These are phyloP conservation scores for Pachyseris speciosa DNA, from an alignment of 64 coral and sea anemone species.

Conservation along the genomic window DNA sequence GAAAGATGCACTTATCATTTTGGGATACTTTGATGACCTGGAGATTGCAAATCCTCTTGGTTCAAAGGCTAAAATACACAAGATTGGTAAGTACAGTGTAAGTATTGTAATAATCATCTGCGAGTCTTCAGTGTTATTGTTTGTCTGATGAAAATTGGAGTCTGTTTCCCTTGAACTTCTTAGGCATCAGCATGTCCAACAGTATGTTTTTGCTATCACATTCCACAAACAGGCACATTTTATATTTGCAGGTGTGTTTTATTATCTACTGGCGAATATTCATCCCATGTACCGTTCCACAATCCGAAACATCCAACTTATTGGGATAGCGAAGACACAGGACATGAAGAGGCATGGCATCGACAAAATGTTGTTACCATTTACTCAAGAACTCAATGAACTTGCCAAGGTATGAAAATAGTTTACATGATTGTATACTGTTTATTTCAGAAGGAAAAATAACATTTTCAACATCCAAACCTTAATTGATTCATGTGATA, in stretches of 20 bases:
- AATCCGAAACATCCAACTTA: not conserved
- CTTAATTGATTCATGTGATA: not conserved
- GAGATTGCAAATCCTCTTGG: constrained; percentile 52
- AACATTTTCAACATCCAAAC: not conserved
- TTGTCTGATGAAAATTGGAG: not conserved
- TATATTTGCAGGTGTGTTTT: constrained; percentile 11
- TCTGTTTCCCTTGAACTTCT: not conserved
- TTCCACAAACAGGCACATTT: constrained; percentile 3
- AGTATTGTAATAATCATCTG: not conserved
- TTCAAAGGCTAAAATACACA: constrained; percentile 60
- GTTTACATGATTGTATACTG: not conserved
- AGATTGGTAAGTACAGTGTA: constrained; percentile 14
- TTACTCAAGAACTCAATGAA: constrained; percentile 15
- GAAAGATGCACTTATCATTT: not conserved
- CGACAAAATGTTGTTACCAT: constrained; percentile 47
- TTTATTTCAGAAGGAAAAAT: not conserved
- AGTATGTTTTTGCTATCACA: not conserved
- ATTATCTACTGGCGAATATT: constrained; percentile 22
- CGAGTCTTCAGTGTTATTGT: constrained; percentile 1
- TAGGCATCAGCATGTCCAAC: not conserved
- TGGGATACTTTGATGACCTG: constrained; percentile 39
- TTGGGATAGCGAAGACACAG: not conserved
- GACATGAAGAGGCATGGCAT: constrained; percentile 55
- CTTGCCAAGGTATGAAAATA: constrained; percentile 1
- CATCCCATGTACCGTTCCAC: not conserved